Evolutionary conservation across 1,140 invertebrate genomes (phyloP).

Genomic region (Scaptomyza montana): DNA sequence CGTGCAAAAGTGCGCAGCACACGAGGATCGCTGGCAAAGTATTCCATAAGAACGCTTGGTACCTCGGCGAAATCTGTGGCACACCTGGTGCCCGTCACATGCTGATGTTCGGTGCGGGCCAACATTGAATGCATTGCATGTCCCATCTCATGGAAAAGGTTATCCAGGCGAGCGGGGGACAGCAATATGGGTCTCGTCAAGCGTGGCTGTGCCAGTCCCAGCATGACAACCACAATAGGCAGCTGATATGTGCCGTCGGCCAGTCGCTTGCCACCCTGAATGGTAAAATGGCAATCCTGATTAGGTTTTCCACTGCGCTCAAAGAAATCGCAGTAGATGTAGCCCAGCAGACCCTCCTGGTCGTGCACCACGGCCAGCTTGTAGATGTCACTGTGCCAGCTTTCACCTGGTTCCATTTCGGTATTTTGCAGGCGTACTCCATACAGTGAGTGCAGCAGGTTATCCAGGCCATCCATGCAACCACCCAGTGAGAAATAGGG

Average conservation of each 20-base stretch:
- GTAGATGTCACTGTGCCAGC: conserved; percentile 94
- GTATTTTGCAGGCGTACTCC: conserved; percentile 90
- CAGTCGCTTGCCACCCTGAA: conserved; percentile 94
- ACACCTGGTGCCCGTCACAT: conserved; percentile 98
- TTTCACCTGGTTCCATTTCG: conserved; percentile 89
- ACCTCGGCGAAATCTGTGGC: conserved; percentile 99
- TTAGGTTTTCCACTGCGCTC: conserved; percentile 94
- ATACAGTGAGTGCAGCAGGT: conserved; percentile 91
- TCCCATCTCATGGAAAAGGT: conserved; percentile 99
- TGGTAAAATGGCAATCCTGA: conserved; percentile 99
- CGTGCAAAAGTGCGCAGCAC: conserved; percentile 94
- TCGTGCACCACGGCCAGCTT: conserved; percentile 94
- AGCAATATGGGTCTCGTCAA: conserved; percentile 92
- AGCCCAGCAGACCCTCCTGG: conserved; percentile 91
- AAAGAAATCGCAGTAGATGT: conserved; percentile 99
- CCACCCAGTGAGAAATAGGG: conserved; percentile 97
- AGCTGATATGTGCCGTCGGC: conserved; percentile 94
- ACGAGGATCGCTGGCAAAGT: conserved; percentile 95
- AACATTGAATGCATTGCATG: conserved; percentile 99
- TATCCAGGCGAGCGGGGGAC: conserved; percentile 94
- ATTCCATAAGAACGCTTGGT: conserved; percentile 99
- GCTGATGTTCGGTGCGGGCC: conserved; percentile 96
- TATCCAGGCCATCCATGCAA: conserved; percentile 98
- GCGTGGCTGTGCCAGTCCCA: conserved; percentile 91
- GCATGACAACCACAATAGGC: conserved; percentile 97